These are phyloP conservation scores for Drosophila affinis DNA, from an alignment of 2,888 invertebrate species.

Conservation along the genomic window DNA sequence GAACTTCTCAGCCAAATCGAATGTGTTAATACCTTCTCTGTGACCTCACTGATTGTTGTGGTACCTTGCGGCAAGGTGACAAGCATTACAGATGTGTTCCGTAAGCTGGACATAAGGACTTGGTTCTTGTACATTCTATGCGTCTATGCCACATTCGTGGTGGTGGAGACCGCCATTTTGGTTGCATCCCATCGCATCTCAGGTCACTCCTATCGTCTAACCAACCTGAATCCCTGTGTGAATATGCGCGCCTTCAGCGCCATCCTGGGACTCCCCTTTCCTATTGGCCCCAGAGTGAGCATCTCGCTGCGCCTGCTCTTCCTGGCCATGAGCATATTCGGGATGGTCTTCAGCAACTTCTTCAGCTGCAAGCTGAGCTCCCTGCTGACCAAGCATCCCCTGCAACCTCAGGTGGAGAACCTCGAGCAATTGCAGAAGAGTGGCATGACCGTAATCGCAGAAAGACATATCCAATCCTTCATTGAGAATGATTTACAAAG, in stretches of 20 bases:
- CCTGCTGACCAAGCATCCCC: constrained; percentile 28
- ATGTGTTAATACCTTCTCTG: neutral
- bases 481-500: neutral
- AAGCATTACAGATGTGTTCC: constrained; percentile 19
- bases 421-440: constrained; percentile 28
- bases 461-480: accelerated
- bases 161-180: constrained; percentile 19
- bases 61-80: constrained; percentile 40
- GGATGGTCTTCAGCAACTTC: constrained; percentile 33
- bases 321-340: constrained; percentile 38
- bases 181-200: constrained; percentile 3
- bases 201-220: neutral
- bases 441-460: constrained; percentile 2
- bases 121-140: constrained; percentile 14
- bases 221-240: neutral
- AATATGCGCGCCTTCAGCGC: constrained; percentile 30
- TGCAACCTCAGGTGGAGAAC: constrained; percentile 9
- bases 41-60: constrained; percentile 12
- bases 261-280: constrained; percentile 36
- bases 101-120: neutral
- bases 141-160: constrained; percentile 21
- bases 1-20: neutral
- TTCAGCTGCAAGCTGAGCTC: constrained; percentile 45
- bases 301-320: constrained; percentile 21
- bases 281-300: neutral